These are phyloP conservation scores for Zaprionus taronus DNA, from an alignment of 1,140 invertebrate species.

Conservation along the genomic window DNA sequence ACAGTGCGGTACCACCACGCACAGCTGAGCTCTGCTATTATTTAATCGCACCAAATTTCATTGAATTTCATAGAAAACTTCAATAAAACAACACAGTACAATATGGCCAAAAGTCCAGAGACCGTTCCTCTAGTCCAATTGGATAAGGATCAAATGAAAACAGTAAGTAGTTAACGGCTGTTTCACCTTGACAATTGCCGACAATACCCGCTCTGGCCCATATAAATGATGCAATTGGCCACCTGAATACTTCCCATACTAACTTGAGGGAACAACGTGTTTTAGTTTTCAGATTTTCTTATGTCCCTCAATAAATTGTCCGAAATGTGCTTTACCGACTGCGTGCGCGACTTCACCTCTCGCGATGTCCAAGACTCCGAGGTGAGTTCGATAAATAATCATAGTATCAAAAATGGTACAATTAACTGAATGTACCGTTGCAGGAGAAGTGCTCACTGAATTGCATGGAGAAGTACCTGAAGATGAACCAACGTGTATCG, in stretches of 20 bases:
- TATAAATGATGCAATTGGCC: constrained; percentile 37
- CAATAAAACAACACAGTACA: constrained; percentile 57
- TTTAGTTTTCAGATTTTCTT: constrained; percentile 96
- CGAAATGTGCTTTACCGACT: constrained; percentile 96
- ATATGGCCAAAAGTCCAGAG: constrained; percentile 68
- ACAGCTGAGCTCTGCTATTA: constrained; percentile 69
- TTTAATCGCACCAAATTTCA: constrained; percentile 65
- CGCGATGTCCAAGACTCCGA: constrained; percentile 91
- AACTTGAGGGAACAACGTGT: constrained; percentile 9
- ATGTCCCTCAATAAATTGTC: constrained; percentile 97
- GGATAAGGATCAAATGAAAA: constrained; percentile 90
- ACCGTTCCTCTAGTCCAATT: constrained; percentile 84
- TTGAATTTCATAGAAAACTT: constrained; percentile 50
- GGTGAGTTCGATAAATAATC: constrained; percentile 85
- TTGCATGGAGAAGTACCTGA: constrained; percentile 98
- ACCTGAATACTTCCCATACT: constrained; percentile 31
- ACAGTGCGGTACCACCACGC: constrained; percentile 42
- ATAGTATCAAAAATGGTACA: neutral
- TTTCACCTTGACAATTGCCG: constrained; percentile 6
- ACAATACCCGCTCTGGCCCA: neutral
- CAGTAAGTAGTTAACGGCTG: constrained; percentile 85
- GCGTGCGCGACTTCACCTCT: constrained; percentile 95
- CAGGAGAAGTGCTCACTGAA: constrained; percentile 95
- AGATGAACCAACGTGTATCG: constrained; percentile 96
- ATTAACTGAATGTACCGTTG: constrained; percentile 61